These are phyloP conservation scores for Esox masquinongy DNA, from an alignment of 2,797 vertebrate genomes.

Conservation along the genomic window DNA sequence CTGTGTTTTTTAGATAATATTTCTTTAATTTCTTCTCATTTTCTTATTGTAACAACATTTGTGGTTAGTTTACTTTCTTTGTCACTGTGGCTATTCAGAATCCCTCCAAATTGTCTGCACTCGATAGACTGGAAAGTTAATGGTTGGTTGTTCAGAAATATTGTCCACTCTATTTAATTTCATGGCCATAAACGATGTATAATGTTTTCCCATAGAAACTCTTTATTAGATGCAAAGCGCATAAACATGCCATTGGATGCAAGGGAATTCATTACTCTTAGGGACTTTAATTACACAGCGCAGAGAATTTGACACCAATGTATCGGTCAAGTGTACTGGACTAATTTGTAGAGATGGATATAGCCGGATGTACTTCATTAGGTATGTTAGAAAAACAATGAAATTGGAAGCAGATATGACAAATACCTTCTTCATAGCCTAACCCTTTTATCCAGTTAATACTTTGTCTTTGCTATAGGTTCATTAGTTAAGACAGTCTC, in stretches of 20 bases:
- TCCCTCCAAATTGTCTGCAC: conserved; percentile 40
- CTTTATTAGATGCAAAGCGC: conserved; percentile 37
- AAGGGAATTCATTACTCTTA: conserved; percentile 47
- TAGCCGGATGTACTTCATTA: conserved; percentile 61
- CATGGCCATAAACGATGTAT: conserved; percentile 60
- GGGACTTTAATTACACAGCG: conserved; percentile 68
- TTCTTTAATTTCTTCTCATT: neutral
- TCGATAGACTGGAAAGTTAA: conserved; percentile 40
- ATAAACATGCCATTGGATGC: conserved; percentile 70
- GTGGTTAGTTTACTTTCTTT: neutral
- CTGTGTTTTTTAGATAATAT: neutral
- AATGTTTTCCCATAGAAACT: conserved; percentile 59
- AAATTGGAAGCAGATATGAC: neutral
- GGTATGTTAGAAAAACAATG: conserved; percentile 18
- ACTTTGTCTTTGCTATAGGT: neutral
- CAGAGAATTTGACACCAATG: conserved; percentile 58
- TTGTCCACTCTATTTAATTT: conserved; percentile 64
- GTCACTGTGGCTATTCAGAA: conserved; percentile 6
- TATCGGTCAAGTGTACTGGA: conserved; percentile 49
- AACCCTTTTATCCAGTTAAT: conserved; percentile 13
- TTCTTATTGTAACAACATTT: neutral
- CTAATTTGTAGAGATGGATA: conserved; percentile 63
- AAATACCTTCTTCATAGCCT: conserved; percentile 25
- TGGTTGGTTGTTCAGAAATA: neutral
- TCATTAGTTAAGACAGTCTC: conserved; percentile 1